Base-by-base conservation (phyloP, 2,797 vertebrate species). In the Todus mexicanus region DNA sequence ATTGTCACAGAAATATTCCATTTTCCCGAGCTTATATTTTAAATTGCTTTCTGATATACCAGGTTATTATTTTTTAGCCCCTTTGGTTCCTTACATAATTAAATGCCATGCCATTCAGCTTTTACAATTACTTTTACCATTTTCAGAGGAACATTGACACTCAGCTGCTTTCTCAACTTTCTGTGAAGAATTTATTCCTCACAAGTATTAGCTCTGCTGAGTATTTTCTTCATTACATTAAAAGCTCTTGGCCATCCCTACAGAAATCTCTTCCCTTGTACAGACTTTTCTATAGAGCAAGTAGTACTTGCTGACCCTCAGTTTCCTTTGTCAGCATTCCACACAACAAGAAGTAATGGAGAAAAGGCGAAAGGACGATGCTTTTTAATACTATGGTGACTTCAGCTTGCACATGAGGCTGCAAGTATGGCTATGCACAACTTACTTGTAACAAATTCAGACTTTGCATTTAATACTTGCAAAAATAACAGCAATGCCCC, bases 21-120 rank as follows among this genome's bases (percentile, higher is more conserved):
- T 96, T 94, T 95, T 94, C 91, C 61, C 70, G 37, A 89, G 87
- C 91, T 94, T 94, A 86, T 64, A 89, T 75, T 93, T 92, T 91
- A 96, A 94, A 96, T 92, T 94, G 92, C 96, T 94, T 96, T 96
- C 92, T 95, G 91, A 93, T 94, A 92, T 69, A 94, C 72, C 84
- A 92, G 59, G 89, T 92, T 95, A 90, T 94, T 96, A 88, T 95
- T 93, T 77, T 89, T 93, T 85, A 87, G 91, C 84, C 72, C 92
- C 87, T 80, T 93, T 89, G 69, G 45, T 91, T 92, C 91, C 93
- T 87, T 83, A 93, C 69, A 51, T 94, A 95, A 96, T 95, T 93
- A 94, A 95, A 96, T 83, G 84, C 92, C 87, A 91, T 0, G 7
- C 89, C 75, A 87, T 65, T 89, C 93, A 89, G 83, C 85, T 94